Conservation (phyloP, 2,113 vertebrate genomes). For the Syngnathus typhle region DNA sequence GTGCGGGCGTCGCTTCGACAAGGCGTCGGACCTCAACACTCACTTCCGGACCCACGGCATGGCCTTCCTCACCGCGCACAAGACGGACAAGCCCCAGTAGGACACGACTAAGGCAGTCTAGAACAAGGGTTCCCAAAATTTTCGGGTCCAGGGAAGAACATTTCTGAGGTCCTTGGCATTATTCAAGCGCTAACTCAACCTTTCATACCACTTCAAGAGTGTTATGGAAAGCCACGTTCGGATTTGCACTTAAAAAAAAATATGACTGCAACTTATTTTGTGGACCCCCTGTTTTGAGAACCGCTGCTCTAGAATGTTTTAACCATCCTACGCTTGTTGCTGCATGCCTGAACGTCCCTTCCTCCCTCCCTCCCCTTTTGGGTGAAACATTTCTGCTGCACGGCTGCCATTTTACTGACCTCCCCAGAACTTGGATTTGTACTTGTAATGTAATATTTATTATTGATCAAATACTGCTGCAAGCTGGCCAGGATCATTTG, state of each 20-base stretch:
- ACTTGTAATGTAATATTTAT: slow-evolving; percentile 68
- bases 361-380: background rate
- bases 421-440: slow-evolving; percentile 27
- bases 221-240: too few relatives aligned
- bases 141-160: background rate
- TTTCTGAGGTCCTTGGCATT: background rate
- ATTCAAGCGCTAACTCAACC: background rate
- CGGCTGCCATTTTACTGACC: slow-evolving; percentile 1
- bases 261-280: background rate
- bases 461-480: slow-evolving; percentile 66
- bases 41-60: slow-evolving; percentile 94
- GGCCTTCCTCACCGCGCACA: slow-evolving; percentile 89
- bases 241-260: background rate
- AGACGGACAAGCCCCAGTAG: slow-evolving; percentile 72
- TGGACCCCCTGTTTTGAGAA: background rate
- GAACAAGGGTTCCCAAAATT: slow-evolving; percentile 2
- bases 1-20: slow-evolving; percentile 83
- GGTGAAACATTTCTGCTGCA: slow-evolving; percentile 30
- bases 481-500: slow-evolving; percentile 35
- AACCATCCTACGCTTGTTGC: slow-evolving; percentile 21
- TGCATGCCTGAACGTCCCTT: slow-evolving; percentile 53
- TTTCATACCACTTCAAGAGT: background rate
- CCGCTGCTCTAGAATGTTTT: slow-evolving; percentile 1
- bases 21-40: slow-evolving; percentile 85
- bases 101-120: background rate